Evolutionary conservation across 2,113 vertebrate genomes (phyloP).

Genomic region (Tragulus kanchil): DNA sequence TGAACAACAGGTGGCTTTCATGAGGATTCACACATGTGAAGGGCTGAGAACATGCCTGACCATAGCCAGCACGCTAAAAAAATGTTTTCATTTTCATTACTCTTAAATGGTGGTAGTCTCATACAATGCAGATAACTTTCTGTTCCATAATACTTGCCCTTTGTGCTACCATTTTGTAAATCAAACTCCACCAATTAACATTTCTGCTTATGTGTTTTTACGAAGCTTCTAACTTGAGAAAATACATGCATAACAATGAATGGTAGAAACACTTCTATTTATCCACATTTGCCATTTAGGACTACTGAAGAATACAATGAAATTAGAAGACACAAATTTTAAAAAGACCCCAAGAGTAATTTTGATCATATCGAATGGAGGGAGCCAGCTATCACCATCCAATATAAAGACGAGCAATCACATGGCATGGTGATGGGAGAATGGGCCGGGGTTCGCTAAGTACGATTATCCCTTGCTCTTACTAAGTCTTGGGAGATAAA

Average conservation of each 20-base stretch:
- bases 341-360: neutral
- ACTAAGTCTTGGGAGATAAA: neutral
- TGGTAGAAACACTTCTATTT: slow-evolving; percentile 8
- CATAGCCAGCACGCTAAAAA: neutral
- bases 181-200: neutral
- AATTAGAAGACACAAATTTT: slow-evolving; percentile 17
- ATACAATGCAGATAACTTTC: neutral
- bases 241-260: neutral
- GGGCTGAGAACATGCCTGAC: neutral
- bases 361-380: neutral
- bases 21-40: neutral
- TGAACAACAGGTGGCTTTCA: neutral
- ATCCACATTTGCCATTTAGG: slow-evolving; percentile 7
- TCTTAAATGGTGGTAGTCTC: neutral
- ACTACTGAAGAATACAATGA: neutral
- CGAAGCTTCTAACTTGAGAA: slow-evolving; percentile 54
- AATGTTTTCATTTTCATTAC: neutral
- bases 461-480: neutral
- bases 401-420: neutral
- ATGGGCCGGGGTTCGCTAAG: neutral
- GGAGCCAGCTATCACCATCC: neutral
- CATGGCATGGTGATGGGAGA: fast-evolving
- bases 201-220: slow-evolving; percentile 42
- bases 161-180: neutral
- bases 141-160: neutral